phyloP scores from a whole-genome alignment of 1,140 invertebrate genomes.

The Anastrepha obliqua region DNA sequence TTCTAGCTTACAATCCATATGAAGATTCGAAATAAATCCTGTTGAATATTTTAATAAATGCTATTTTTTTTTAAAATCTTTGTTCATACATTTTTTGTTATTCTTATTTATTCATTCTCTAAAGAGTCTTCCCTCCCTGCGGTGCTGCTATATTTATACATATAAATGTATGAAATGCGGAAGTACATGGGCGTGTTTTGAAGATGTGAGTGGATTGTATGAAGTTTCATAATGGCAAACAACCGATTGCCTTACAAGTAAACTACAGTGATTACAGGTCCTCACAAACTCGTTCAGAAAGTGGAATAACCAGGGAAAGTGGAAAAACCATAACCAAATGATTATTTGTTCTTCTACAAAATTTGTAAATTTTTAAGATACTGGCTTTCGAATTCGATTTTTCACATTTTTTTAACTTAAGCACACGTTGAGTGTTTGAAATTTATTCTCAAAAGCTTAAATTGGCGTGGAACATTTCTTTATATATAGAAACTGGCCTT shows the following conservation, averaged over 20 bases:
- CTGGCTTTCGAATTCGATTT: too few species aligned
- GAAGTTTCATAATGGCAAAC: not conserved
- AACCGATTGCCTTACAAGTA: slow-evolving; percentile 8
- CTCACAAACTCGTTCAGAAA: too few species aligned
- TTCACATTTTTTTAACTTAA: too few species aligned
- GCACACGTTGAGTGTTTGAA: too few species aligned
- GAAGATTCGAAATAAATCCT: not conserved
- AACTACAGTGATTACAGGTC: too few species aligned
- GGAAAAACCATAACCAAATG: too few species aligned
- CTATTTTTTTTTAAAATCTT: not conserved
- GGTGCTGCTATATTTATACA: not conserved
- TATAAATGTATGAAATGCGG: slow-evolving; percentile 3
- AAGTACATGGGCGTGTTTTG: slow-evolving; percentile 39
- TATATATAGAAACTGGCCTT: too few species aligned
- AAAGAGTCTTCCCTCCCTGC: not conserved
- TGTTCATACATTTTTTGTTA: not conserved
- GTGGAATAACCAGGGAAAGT: too few species aligned
- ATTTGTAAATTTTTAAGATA: too few species aligned
- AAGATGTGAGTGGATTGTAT: slow-evolving; percentile 24
- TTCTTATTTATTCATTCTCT: slow-evolving; percentile 7
- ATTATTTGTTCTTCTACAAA: too few species aligned
- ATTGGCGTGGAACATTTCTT: too few species aligned
- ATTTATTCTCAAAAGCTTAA: too few species aligned
- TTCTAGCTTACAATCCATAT: not conserved
- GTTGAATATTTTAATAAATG: slow-evolving; percentile 20